Conservation (phyloP, 2,797 vertebrate species). For the Cynodonichthys magdalenae region DNA sequence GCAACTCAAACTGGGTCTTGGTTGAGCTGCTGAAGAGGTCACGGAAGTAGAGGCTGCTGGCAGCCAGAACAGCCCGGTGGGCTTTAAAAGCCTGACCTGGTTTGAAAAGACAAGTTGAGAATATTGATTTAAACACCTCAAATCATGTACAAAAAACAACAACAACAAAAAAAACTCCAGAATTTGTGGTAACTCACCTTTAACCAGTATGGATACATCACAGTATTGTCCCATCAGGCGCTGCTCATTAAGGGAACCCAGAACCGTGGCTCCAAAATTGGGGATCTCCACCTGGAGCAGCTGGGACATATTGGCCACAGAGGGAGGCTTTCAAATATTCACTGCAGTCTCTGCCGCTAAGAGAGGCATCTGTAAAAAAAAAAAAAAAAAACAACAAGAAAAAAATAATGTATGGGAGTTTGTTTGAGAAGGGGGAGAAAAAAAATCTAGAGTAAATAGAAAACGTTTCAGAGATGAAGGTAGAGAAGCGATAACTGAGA, state of each 20-base stretch:
- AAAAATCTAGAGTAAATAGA: slow-evolving; percentile 30
- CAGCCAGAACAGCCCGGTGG: slow-evolving; percentile 94
- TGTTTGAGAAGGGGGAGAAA: slow-evolving; percentile 19
- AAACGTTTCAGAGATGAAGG: slow-evolving; percentile 51
- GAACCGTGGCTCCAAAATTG: slow-evolving; percentile 97
- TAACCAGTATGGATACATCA: slow-evolving; percentile 97
- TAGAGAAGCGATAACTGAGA: slow-evolving; percentile 44
- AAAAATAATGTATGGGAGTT: slow-evolving; percentile 20
- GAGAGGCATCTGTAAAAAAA: slow-evolving; percentile 70
- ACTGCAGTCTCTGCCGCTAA: slow-evolving; percentile 63
- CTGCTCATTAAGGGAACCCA: slow-evolving; percentile 97
- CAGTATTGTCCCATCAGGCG: slow-evolving; percentile 96
- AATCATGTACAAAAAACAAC: not conserved
- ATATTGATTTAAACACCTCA: slow-evolving; percentile 3
- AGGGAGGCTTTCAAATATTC: slow-evolving; percentile 66
- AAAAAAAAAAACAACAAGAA: slow-evolving; percentile 13
- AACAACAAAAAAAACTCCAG: not conserved
- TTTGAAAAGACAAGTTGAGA: slow-evolving; percentile 22
- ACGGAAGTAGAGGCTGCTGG: slow-evolving; percentile 98
- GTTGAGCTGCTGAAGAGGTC: slow-evolving; percentile 97
- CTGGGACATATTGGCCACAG: slow-evolving; percentile 90
- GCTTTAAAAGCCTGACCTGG: slow-evolving; percentile 95
- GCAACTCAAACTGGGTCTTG: slow-evolving; percentile 96
- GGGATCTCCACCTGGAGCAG: slow-evolving; percentile 99
- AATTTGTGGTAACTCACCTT: slow-evolving; percentile 74